phyloP scores from a whole-genome alignment of 2,113 vertebrate genomes.

The Amia ocellicauda region DNA sequence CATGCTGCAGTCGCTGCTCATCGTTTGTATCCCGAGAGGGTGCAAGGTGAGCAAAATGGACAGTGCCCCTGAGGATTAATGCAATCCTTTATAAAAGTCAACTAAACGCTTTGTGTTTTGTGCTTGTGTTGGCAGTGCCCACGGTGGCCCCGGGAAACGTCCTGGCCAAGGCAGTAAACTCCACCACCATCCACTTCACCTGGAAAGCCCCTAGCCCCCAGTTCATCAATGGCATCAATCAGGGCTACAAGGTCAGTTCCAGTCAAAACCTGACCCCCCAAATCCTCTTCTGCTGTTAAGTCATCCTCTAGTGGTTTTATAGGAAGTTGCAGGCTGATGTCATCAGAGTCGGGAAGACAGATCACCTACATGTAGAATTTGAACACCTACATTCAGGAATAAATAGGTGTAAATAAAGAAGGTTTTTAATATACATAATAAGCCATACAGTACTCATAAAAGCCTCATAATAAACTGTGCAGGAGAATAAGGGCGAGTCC shows the following conservation, averaged over 20 bases:
- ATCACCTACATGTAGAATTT: too few relatives aligned
- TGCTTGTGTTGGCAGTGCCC: conserved; percentile 69
- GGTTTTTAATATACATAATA: too few relatives aligned
- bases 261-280: too few relatives aligned
- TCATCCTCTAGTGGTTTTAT: too few relatives aligned
- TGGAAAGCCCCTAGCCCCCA: conserved; percentile 96
- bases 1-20: not conserved
- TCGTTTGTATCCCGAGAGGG: not conserved
- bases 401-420: too few relatives aligned
- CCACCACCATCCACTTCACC: conserved; percentile 86
- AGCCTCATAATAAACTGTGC: too few relatives aligned
- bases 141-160: conserved; percentile 93
- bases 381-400: too few relatives aligned
- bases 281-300: too few relatives aligned
- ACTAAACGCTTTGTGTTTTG: too few relatives aligned
- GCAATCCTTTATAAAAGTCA: not conserved
- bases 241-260: conserved; percentile 90
- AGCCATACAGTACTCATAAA: too few relatives aligned
- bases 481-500: too few relatives aligned
- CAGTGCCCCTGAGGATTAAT: not conserved
- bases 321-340: not conserved
- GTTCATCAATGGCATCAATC: conserved; percentile 98
- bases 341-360: not conserved
- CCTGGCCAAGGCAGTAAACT: conserved; percentile 88
- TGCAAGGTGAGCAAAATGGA: not conserved